Base-by-base conservation (phyloP, 2,113 vertebrate species). In the Tretioscincus oriximinensis region DNA sequence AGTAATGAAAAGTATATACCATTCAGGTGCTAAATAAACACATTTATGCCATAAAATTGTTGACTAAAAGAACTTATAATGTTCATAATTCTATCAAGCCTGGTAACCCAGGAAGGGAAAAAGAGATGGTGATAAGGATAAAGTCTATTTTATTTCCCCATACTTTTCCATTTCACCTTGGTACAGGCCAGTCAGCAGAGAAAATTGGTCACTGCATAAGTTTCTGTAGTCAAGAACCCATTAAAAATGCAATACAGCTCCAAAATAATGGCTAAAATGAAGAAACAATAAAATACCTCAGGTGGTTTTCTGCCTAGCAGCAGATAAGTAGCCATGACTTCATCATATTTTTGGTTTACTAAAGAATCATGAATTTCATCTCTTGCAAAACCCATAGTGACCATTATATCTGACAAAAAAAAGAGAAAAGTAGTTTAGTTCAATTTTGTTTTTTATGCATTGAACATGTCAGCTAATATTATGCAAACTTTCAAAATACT, bases 261-360 rank as follows among this genome's bases (percentile, higher is more conserved):
- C 1, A 35, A 81, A 79, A 82, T 0, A 82, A 21, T 68, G 83
- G 24, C 67, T 5, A 5, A 71, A 81, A 80, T 66, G 51, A 71
- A 74, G 51, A 21, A 84, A 87, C 70, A 18, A 69, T 54, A 58
- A 91, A 96, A 95, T 94, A 97, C 98, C 94, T 99, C 98, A 26
- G 97, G 96, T 83, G 97, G 95, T 94, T 99, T 99, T 94, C 97
- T 97, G 81, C 98, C 98, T 81, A 99, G 91, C 75, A 99, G 96
- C 81, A 99, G 93, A 10, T 99, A 99, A 58, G 98, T 99, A 81
- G 98, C 98, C 98, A 99, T 99, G 84, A 99, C 96, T 85, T 99
- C 98, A 84, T 99, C 97, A 0, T 98, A 99, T 92, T 99, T 99
- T 92, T 99, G 97, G 86, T 90, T 94, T 84, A 97, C 93, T 90